Base-by-base conservation (phyloP, 2,113 vertebrate genomes). In the Pardalotus punctatus region DNA sequence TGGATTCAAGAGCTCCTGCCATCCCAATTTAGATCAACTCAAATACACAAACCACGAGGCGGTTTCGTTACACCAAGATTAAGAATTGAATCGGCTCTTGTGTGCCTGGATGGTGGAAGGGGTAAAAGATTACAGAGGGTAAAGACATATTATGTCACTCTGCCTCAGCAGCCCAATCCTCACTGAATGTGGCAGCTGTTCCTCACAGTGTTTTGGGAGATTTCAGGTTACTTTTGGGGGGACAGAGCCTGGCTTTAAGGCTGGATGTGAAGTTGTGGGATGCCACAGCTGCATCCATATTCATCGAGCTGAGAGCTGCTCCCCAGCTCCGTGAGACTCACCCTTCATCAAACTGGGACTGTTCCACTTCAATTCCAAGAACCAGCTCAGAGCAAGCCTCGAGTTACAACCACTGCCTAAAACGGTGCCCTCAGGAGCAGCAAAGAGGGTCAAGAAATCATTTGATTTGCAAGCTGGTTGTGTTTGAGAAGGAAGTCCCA, bases 1-100 rank as follows among this genome's bases (percentile, higher is more conserved):
- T 38, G 65, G 87, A 94, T 95, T 96, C 94, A 50, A 28, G 91
- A 67, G 43, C 87, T 73, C 64, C 91, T 91, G 89, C 95, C 79
- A 94, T 94, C 96, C 94, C 93, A 96, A 96, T 95, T 97, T 97
- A 97, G 96, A 94, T 65, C 91, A 67, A 94, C 86, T 76, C 93
- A 73, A 94, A 92, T 17, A 87, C 82, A 87, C 71, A 95, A 92
- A 83, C 89, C 85, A 95, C 91, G 66, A 94, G 94, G 94, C 69
- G 86, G 87, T 93, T 91, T 72, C 29, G 36, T 86, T 92, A 42
- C 89, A 81, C 71, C 81, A 18, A 95, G 94, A 97, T 95, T 94
- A 95, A 82, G 86, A 72, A 86, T 83, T 96, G 88, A 97, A 96
- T 96, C 60, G 7, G 90, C 94, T 78, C 81, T 96, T 97, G 96